These are phyloP conservation scores for Metalampra italica DNA, from an alignment of 2,888 invertebrate species.

Conservation along the genomic window DNA sequence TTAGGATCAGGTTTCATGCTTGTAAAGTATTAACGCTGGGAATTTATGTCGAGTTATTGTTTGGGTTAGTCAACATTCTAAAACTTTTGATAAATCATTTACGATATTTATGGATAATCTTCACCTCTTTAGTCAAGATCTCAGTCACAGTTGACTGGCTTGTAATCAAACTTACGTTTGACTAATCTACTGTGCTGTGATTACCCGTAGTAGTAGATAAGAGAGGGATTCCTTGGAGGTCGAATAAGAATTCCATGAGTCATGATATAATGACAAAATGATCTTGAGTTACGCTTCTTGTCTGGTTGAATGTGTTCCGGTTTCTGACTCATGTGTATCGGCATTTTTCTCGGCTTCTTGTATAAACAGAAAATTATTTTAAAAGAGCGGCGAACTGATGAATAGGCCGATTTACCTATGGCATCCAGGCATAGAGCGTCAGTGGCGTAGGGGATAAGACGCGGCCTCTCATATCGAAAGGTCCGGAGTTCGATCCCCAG, in stretches of 20 bases:
- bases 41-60: no score
- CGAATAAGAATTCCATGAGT: conserved; percentile 44
- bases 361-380: conserved; percentile 18
- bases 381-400: conserved; percentile 9
- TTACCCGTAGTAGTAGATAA: conserved; percentile 18
- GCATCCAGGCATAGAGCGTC: no score
- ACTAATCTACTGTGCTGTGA: not conserved
- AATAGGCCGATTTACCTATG: conserved; percentile 4
- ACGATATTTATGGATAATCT: not conserved
- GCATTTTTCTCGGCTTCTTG: conserved; percentile 19
- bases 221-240: conserved; percentile 49
- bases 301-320: conserved; percentile 15
- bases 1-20: conserved; percentile 8
- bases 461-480: no score
- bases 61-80: no score
- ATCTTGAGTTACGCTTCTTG: conserved; percentile 20
- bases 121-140: not conserved
- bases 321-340: conserved; percentile 39
- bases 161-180: not conserved
- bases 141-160: not conserved
- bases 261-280: conserved; percentile 39
- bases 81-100: no score
- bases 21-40: not conserved
- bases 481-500: no score
- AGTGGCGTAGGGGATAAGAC: no score